A percentile compares a stretch with the other conserved stretches of the same genome.
Conservation (phyloP, 1,140 invertebrate genomes). For the Halictus rubicundus region DNA sequence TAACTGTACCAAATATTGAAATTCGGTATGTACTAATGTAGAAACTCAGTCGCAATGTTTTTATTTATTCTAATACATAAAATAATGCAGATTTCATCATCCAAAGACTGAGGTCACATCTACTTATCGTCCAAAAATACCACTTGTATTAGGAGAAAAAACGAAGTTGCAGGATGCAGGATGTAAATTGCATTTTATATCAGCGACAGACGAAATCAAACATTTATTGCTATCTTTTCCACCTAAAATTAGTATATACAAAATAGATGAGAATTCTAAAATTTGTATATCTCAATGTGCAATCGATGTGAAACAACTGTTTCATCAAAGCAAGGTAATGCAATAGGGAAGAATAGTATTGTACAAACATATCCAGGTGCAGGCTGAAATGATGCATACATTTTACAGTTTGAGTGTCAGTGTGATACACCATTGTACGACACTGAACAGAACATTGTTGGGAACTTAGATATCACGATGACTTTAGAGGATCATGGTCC, state of each 20-base stretch:
- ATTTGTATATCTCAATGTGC: slow-evolving; percentile 64
- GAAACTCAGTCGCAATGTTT: slow-evolving; percentile 5
- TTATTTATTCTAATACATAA: background rate
- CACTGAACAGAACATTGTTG: slow-evolving; percentile 65
- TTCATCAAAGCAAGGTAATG: slow-evolving; percentile 69
- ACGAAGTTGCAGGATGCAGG: slow-evolving; percentile 73
- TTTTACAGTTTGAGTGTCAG: slow-evolving; percentile 65
- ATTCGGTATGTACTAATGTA: slow-evolving; percentile 68
- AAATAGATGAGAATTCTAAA: slow-evolving; percentile 64
- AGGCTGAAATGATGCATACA: slow-evolving; percentile 15
- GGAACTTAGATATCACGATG: slow-evolving; percentile 68
- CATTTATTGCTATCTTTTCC: slow-evolving; percentile 74
- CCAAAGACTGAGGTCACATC: slow-evolving; percentile 75
- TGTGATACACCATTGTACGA: slow-evolving; percentile 68
- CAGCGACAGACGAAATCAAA: slow-evolving; percentile 72
- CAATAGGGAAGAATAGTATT: background rate
- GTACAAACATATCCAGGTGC: background rate
- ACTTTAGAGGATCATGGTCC: slow-evolving; percentile 72
- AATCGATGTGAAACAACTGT: slow-evolving; percentile 69
- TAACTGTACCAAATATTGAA: slow-evolving; percentile 67
- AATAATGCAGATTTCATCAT: slow-evolving; percentile 75
- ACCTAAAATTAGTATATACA: slow-evolving; percentile 76
- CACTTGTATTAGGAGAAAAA: slow-evolving; percentile 65
- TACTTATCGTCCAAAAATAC: slow-evolving; percentile 60
- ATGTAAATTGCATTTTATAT: slow-evolving; percentile 79